Percentiles rank a stretch among this genome's conserved stretches.
phyloP scores from a whole-genome alignment of 2,888 invertebrate species.

The Magallana nippona region DNA sequence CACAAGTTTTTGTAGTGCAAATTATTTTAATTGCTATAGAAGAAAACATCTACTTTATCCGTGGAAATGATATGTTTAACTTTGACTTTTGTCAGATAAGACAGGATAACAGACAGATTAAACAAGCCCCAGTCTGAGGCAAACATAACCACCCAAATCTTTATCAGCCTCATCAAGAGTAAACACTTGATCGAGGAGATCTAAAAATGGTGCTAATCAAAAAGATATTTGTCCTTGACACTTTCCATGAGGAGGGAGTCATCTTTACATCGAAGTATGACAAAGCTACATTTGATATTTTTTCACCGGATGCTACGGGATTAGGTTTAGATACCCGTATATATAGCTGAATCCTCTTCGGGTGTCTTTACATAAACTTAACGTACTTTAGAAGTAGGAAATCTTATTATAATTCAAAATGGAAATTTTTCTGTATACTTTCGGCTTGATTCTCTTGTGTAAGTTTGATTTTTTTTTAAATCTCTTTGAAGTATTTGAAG shows the following conservation, averaged over 20 bases:
- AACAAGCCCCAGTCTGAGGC: neutral
- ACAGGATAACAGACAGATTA: constrained; percentile 14
- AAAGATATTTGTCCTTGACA: constrained; percentile 31
- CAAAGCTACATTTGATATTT: constrained; percentile 3
- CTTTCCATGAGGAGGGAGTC: constrained; percentile 11
- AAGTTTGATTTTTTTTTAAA: neutral
- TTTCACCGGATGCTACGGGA: neutral
- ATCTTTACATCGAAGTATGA: constrained; percentile 7
- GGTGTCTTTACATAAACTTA: neutral
- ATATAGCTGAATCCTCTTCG: neutral
- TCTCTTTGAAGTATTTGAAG: neutral
- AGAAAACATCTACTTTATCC: constrained; percentile 16
- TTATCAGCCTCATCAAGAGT: constrained; percentile 28
- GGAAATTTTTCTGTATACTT: neutral
- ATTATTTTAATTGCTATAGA: constrained; percentile 16
- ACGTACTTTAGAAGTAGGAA: neutral
- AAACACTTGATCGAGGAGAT: constrained; percentile 16
- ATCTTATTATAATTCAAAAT: neutral
- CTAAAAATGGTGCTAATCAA: constrained; percentile 13
- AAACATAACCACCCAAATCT: constrained; percentile 29
- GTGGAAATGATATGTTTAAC: constrained; percentile 29
- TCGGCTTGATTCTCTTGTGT: neutral
- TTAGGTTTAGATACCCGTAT: constrained; percentile 9
- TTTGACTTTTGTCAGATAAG: constrained; percentile 29
- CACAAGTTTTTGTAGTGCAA: constrained; percentile 9